Base-by-base conservation (phyloP, 2,888 invertebrate species). In the Agrochola litura region DNA sequence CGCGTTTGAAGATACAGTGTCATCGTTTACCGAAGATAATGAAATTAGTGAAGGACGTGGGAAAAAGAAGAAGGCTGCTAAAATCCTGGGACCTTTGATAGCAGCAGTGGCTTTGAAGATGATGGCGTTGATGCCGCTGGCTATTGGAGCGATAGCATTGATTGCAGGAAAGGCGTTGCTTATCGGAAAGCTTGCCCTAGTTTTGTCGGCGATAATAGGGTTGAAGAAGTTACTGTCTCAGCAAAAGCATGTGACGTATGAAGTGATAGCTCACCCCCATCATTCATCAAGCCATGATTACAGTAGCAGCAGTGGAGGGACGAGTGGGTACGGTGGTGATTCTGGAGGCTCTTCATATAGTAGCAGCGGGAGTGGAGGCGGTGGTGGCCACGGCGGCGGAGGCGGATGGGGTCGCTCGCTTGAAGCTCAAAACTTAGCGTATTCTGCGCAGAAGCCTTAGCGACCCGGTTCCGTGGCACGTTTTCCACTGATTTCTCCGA, bases 241-340 rank as follows among this genome's bases (percentile, higher is more conserved):
- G 91, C 98, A 98, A 95, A 98, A 98, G 92, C 98, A 98, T 91
- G 98, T 98, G 84, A 98, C 98, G 8, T 98, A 98, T 92, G 98
- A 98, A 92, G 98, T 98, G 56, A 98, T 98, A 0, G 97, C 98
- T 0, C 98, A 98, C 93, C 98, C 98, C 73, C 98, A 98, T 81
- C 97, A 97, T 79, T 97, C 97, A 76, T 98, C 98, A 85, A 97
- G 98, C 89, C 98, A 98, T 52, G 97, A 97, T 37, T 93, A 93
- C 61, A 86, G 86, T 49, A 74, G 74, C 41, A 72, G 74, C 60
- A 79, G 79, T 73, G 80, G 80, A 69, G 97, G 97, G 25, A 97
- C 97, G n/a, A 97, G 97, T 85, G 97, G 97, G 8, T 97, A 97
- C 84, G 97, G 97, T 10, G 97, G 97, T 41, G 97, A 97, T 68